A percentile compares a stretch with the other conserved stretches of the same genome.
phyloP scores from a whole-genome alignment of 2,113 vertebrate species.

The Gavialis gangeticus region DNA sequence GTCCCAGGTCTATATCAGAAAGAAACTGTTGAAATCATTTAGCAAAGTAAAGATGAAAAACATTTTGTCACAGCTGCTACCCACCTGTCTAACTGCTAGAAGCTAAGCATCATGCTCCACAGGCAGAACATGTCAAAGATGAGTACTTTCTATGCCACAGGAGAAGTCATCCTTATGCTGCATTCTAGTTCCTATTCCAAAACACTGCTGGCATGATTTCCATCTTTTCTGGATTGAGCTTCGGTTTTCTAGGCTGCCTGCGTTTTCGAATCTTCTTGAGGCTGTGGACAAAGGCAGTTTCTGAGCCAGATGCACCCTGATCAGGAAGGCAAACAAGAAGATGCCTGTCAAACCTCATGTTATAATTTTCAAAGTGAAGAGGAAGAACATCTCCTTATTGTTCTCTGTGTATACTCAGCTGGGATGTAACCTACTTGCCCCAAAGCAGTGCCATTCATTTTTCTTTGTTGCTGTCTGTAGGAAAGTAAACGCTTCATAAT shows the following conservation, averaged over 20 bases:
- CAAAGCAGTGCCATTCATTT: not conserved
- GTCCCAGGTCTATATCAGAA: no score
- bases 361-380: accelerated
- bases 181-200: not conserved
- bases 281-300: no score
- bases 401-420: not conserved
- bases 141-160: not conserved
- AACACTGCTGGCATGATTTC: no score
- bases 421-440: not conserved
- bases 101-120: accelerated
- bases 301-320: not conserved
- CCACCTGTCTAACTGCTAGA: not conserved
- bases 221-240: no score
- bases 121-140: not conserved
- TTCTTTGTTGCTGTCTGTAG: accelerated
- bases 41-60: not conserved
- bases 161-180: not conserved
- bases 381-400: not conserved
- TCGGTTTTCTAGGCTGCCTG: no score
- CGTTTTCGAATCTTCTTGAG: no score
- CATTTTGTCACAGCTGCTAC: not conserved
- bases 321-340: not conserved
- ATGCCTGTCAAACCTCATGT: not conserved
- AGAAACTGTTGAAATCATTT: no score
- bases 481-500: not conserved